A percentile compares a stretch with the other conserved stretches of the same genome.
phyloP scores from a whole-genome alignment of 2,888 invertebrate species.

The Prosapia bicincta region DNA sequence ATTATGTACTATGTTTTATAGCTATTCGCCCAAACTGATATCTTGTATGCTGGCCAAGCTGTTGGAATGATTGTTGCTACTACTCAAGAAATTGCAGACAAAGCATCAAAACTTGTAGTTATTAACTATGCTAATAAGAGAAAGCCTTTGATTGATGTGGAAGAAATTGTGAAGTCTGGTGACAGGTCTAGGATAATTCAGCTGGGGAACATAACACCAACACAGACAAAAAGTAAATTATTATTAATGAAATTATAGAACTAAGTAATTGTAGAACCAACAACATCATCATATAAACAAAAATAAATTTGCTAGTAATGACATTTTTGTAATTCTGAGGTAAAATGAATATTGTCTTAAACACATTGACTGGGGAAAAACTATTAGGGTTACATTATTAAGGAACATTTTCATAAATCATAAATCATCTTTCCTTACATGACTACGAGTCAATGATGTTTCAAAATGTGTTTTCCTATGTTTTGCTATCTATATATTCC shows the following conservation, averaged over 20 bases:
- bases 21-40: constrained; percentile 8
- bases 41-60: constrained; percentile 12
- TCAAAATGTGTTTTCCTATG: too few relatives aligned
- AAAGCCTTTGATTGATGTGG: constrained; percentile 36
- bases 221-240: neutral
- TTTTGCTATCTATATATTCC: too few relatives aligned
- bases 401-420: too few relatives aligned
- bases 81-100: constrained; percentile 13
- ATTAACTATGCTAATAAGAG: constrained; percentile 41
- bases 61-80: constrained; percentile 17
- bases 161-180: constrained; percentile 33
- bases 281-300: too few relatives aligned
- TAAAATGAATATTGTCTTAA: too few relatives aligned
- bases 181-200: constrained; percentile 32
- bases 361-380: too few relatives aligned
- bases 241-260: neutral
- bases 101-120: constrained; percentile 9
- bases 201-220: constrained; percentile 1
- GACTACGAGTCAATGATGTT: too few relatives aligned
- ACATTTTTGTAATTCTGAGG: too few relatives aligned
- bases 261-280: too few relatives aligned
- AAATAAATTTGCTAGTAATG: too few relatives aligned
- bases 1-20: neutral
- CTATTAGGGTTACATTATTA: too few relatives aligned
- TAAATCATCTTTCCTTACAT: too few relatives aligned